Percentiles rank a stretch among this genome's conserved stretches.
These are phyloP conservation scores for Phenganax stokvisi DNA, from an alignment of 92 coral and sea anemone species.

Conservation along the genomic window DNA sequence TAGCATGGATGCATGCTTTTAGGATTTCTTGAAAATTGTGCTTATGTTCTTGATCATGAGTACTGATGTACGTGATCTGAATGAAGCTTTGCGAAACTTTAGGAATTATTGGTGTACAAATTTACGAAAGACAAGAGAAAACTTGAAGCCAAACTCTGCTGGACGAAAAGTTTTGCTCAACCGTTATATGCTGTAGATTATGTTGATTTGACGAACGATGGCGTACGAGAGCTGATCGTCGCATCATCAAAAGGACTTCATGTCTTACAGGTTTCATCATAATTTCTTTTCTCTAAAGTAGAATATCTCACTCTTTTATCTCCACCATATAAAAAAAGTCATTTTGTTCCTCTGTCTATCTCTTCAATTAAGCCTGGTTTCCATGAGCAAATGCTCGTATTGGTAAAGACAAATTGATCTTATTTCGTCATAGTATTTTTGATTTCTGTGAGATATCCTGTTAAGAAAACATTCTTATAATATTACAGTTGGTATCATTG, in stretches of 20 bases:
- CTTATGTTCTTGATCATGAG: too few species aligned
- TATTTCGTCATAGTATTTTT: too few species aligned
- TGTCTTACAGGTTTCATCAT: slow-evolving; percentile 64
- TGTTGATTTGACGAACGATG: slow-evolving; percentile 85
- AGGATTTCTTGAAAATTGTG: too few species aligned
- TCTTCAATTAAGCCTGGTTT: too few species aligned
- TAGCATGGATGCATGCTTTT: too few species aligned
- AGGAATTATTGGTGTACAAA: slow-evolving; percentile 66
- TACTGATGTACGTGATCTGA: neutral
- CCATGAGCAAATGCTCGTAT: too few species aligned
- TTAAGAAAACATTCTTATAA: too few species aligned
- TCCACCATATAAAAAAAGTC: too few species aligned
- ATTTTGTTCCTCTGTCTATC: too few species aligned
- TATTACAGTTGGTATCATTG: too few species aligned
- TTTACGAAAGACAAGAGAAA: slow-evolving; percentile 31
- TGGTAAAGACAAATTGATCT: too few species aligned
- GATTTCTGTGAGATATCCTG: too few species aligned
- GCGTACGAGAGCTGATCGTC: slow-evolving; percentile 72
- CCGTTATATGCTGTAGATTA: slow-evolving; percentile 87
- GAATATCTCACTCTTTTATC: neutral
- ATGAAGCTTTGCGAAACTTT: neutral
- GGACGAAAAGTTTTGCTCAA: slow-evolving; percentile 80
- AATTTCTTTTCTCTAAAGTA: neutral
- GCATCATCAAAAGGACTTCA: slow-evolving; percentile 84
- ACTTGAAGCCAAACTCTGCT: slow-evolving; percentile 54